Evolutionary conservation across 2,888 invertebrate genomes (phyloP), one percentile per base, ranked within the genome.

Genomic region (Alitta virens): DNA sequence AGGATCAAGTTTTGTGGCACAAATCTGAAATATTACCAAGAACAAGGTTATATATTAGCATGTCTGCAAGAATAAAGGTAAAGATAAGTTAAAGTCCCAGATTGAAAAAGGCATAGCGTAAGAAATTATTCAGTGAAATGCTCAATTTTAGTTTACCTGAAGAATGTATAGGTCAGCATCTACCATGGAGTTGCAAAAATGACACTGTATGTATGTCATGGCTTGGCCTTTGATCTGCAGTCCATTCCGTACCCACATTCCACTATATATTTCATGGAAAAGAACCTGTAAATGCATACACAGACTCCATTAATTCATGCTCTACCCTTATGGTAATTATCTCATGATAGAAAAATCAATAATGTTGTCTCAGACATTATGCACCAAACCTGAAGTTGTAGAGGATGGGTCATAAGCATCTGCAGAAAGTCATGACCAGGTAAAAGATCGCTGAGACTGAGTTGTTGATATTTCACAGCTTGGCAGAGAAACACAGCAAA

Each of bases 181-280:
- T 14, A 95, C 93, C 93, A 97, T 95, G 14, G 95, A 95, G 84
- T 96, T 96, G 85, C 96, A 97, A 85, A 98, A 97, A 84, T 97
- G 96, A 73, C 94, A 94, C 83, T 98, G 97, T 76, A 96, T 93
- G 83, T 98, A 98, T 21, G 96, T 95, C 95, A 96, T 96, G 40
- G 95, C 95, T 84, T 98, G 97, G n/a, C 96, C 96, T 83, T 93
- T 94, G 78, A 98, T 96, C 85, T 96, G 96, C 12, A 95, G 86
- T 0, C 97, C 98, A 84, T 97, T 98, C 68, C 97, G 88, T 58
- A 95, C 94, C 97, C 97, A 98, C 77, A 96, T 87, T 9, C 93
- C 93, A 65, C 91, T 90, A 64, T 94, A 86, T 75, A 98, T 94
- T 86, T 97, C 97, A 82, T 95, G 92, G 83, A 94, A 94, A 16